Conservation (phyloP, 1,140 invertebrate genomes). For the Paracyclopina nana region DNA sequence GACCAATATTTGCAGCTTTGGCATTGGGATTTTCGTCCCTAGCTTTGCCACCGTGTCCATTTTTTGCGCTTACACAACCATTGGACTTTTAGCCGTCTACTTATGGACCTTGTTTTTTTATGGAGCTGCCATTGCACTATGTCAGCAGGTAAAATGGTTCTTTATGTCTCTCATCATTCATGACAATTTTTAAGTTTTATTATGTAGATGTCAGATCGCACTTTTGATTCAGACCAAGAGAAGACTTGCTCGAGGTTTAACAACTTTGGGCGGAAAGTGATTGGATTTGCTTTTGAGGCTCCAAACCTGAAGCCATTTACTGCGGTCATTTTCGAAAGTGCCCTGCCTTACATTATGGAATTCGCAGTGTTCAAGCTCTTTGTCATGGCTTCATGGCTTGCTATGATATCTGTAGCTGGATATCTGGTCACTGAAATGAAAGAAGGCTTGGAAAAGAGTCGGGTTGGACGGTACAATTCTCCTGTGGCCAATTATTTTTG, state of each 20-base stretch:
- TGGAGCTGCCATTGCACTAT: not conserved
- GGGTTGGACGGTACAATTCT: too few relatives aligned
- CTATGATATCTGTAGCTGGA: not conserved
- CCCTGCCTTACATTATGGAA: too few relatives aligned
- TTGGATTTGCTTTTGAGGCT: not conserved
- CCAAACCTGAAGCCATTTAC: not conserved
- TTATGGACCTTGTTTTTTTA: not conserved
- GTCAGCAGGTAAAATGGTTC: too few relatives aligned
- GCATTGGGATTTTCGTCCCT: slow-evolving; percentile 31
- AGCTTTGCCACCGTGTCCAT: slow-evolving; percentile 28
- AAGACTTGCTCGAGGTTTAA: too few relatives aligned
- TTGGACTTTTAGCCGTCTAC: not conserved
- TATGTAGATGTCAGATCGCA: too few relatives aligned
- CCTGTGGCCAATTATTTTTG: not conserved
- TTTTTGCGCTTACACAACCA: slow-evolving; percentile 2
- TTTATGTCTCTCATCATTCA: too few relatives aligned
- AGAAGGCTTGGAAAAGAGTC: not conserved
- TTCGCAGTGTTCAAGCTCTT: too few relatives aligned
- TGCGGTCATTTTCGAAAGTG: not conserved
- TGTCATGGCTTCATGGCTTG: not conserved
- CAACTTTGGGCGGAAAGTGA: not conserved
- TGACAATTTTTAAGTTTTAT: too few relatives aligned
- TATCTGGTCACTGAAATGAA: not conserved
- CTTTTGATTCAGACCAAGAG: too few relatives aligned
- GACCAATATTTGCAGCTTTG: slow-evolving; percentile 34